phyloP scores from a whole-genome alignment of 1,140 invertebrate genomes.

The Drosophila punjabiensis region DNA sequence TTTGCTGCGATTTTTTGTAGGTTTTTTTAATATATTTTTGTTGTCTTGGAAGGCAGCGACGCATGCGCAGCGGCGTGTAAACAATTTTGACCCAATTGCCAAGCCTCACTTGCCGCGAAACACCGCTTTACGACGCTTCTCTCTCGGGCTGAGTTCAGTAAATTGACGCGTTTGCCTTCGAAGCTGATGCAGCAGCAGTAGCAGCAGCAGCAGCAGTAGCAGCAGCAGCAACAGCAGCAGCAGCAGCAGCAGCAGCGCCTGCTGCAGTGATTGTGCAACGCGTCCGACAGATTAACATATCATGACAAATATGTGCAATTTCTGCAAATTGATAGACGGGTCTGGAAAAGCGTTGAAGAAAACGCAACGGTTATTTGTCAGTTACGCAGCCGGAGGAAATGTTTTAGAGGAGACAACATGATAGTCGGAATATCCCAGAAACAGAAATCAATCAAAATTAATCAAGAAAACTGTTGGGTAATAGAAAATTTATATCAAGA shows the following conservation, averaged over 20 bases:
- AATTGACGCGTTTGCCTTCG: constrained; percentile 60
- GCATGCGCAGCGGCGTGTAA: constrained; percentile 66
- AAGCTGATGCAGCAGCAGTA: constrained; percentile 14
- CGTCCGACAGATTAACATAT: constrained; percentile 26
- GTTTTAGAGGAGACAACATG: not conserved
- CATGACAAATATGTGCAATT: constrained; percentile 25
- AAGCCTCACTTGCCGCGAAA: constrained; percentile 46
- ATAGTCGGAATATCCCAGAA: not conserved
- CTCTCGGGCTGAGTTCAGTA: constrained; percentile 1
- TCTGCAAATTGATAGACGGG: constrained; percentile 31
- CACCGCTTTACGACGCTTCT: constrained; percentile 4
- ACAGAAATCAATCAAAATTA: constrained; percentile 4
- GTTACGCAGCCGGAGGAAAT: constrained; percentile 20
- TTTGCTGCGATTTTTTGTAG: constrained; percentile 15
- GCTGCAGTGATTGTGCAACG: constrained; percentile 43
- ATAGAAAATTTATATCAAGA: not conserved
- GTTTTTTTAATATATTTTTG: not conserved
- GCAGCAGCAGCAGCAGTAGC: too few species aligned
- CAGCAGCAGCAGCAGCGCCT: not conserved
- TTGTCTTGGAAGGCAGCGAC: constrained; percentile 21
- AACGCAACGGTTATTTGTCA: constrained; percentile 20
- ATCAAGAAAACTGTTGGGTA: not conserved
- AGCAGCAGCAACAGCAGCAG: not conserved
- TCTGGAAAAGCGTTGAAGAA: not conserved
- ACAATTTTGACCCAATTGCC: constrained; percentile 71